A percentile compares a stretch with the other conserved stretches of the same genome.
phyloP scores from a whole-genome alignment of 2,888 invertebrate genomes.

The Drosophila antonietae region DNA sequence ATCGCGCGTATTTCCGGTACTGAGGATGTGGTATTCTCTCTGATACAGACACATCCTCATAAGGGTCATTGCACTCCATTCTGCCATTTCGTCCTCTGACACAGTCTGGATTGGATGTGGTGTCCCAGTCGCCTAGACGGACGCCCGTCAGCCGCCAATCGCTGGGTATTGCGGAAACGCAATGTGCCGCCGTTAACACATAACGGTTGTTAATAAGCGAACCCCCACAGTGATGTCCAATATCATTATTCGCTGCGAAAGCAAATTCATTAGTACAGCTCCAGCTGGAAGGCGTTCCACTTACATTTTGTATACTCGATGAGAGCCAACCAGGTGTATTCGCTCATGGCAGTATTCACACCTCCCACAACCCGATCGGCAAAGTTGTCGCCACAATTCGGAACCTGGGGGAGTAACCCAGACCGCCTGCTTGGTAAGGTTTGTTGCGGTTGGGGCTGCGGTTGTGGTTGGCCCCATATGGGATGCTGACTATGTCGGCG shows the following conservation, averaged over 20 bases:
- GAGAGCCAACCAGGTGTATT: constrained; percentile 86
- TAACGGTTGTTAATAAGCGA: constrained; percentile 88
- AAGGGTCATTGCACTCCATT: constrained; percentile 87
- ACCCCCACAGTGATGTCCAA: constrained; percentile 90
- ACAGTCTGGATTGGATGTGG: constrained; percentile 77
- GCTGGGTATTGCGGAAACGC: constrained; percentile 88
- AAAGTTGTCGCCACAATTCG: constrained; percentile 79
- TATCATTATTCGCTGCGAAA: constrained; percentile 86
- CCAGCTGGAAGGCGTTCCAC: not conserved
- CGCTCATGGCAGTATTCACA: constrained; percentile 86
- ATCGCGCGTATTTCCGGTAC: constrained; percentile 86
- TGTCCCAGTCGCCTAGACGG: constrained; percentile 84
- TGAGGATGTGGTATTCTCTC: constrained; percentile 87
- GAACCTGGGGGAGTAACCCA: constrained; percentile 54
- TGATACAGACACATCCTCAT: constrained; percentile 87
- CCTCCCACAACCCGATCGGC: constrained; percentile 87
- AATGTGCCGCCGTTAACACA: constrained; percentile 91
- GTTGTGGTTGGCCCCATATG: constrained; percentile 39
- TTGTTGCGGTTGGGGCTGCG: constrained; percentile 1
- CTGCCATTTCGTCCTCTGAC: constrained; percentile 61
- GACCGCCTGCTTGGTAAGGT: constrained; percentile 57
- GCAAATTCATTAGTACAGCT: constrained; percentile 9
- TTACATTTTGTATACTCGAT: constrained; percentile 85
- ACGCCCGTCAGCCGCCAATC: constrained; percentile 86
- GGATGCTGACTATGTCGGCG: constrained; percentile 27